Evolutionary conservation across 2,888 invertebrate species (phyloP).

Genomic region (Brenthis hecate): DNA sequence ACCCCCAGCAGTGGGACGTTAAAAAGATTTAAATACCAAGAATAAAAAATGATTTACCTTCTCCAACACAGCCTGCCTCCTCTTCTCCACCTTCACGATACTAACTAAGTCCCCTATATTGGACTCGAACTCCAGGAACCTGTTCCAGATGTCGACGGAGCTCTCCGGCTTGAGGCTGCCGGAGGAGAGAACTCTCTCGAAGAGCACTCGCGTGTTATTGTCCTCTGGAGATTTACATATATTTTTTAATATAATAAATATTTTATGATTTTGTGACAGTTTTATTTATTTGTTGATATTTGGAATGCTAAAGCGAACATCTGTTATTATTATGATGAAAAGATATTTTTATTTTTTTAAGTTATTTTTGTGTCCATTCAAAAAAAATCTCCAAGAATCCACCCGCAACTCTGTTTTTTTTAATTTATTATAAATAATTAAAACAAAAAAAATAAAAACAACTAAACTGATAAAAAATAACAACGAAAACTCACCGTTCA

Average conservation of each 20-base stretch:
- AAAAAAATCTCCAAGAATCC: no score
- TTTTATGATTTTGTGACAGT: no score
- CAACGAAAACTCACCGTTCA: constrained; percentile 87
- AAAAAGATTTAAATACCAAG: not conserved
- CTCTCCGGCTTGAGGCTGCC: constrained; percentile 95
- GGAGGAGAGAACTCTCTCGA: constrained; percentile 97
- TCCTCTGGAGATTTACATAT: constrained; percentile 86
- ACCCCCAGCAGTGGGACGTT: not conserved
- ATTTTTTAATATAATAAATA: no score
- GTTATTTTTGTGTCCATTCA: no score
- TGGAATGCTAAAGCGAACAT: no score
- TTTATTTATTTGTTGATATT: no score
- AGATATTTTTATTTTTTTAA: no score
- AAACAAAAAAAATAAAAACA: no score
- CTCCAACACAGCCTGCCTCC: constrained; percentile 94
- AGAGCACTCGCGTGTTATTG: constrained; percentile 99
- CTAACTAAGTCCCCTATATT: constrained; percentile 98
- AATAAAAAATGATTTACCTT: constrained; percentile 81
- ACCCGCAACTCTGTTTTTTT: not conserved
- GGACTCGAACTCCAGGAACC: constrained; percentile 98
- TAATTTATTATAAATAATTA: not conserved
- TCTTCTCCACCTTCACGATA: constrained; percentile 98
- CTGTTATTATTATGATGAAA: no score
- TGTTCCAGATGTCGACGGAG: constrained; percentile 99
- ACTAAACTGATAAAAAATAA: not conserved